Evolutionary conservation across 2,113 vertebrate species (phyloP).

Genomic region (Eleginops maclovinus): DNA sequence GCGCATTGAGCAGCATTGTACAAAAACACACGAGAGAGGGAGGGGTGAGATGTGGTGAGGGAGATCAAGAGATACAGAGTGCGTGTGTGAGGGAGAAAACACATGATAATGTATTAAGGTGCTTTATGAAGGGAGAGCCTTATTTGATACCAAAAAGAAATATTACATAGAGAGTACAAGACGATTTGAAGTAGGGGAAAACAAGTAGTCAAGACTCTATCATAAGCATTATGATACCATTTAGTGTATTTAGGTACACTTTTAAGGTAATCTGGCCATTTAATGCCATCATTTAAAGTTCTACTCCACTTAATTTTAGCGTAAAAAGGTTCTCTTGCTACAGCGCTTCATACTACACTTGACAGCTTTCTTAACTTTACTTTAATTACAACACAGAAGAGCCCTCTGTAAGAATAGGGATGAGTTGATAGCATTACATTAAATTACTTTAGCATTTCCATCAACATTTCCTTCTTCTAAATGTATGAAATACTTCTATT

Average conservation of each 20-base stretch:
- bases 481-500: not conserved
- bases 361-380: not conserved
- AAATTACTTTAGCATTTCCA: not conserved
- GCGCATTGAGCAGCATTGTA: slow-evolving; percentile 68
- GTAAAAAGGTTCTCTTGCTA: no score
- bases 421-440: not conserved
- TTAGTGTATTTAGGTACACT: no score
- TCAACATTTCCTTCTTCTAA: not conserved
- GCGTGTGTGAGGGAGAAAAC: not conserved
- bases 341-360: no score
- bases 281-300: not conserved
- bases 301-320: no score
- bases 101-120: slow-evolving; percentile 34
- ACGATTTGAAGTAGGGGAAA: not conserved
- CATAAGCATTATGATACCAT: no score
- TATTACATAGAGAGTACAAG: slow-evolving; percentile 6
- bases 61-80: slow-evolving; percentile 14
- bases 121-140: slow-evolving; percentile 37
- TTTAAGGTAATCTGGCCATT: not conserved
- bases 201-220: not conserved
- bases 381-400: not conserved
- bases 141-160: slow-evolving; percentile 22
- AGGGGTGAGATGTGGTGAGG: not conserved
- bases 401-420: not conserved
- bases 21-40: slow-evolving; percentile 60